A percentile compares a stretch with the other conserved stretches of the same genome.
Evolutionary conservation across 2,113 vertebrate species (phyloP).

Genomic region (Sigmodon hispidus): DNA sequence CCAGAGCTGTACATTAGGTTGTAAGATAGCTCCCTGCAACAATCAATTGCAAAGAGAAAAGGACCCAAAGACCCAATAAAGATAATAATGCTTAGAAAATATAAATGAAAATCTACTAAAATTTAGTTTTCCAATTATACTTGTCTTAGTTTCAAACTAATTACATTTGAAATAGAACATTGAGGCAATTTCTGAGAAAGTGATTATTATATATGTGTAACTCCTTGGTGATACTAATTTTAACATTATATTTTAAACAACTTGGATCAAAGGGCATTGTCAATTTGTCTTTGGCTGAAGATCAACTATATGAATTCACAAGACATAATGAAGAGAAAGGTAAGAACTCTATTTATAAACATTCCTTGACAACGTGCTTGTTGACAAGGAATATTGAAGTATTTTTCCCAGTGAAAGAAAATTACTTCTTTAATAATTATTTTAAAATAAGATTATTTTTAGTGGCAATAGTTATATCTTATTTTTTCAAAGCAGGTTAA

Average conservation of each 20-base stretch:
- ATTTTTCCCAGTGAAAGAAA: neutral
- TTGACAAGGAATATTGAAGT: neutral
- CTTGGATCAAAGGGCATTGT: neutral
- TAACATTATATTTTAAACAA: neutral
- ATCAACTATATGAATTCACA: neutral
- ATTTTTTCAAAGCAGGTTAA: neutral
- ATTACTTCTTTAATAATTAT: neutral
- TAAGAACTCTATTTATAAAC: neutral
- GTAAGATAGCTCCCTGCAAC: slow-evolving; percentile 49
- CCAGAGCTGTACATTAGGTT: slow-evolving; percentile 57
- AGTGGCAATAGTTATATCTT: neutral
- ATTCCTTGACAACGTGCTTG: neutral
- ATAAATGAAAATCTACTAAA: neutral
- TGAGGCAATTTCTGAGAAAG: too few species aligned
- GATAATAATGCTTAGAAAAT: neutral
- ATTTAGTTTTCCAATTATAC: neutral
- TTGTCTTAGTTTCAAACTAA: neutral
- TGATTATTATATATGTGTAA: neutral
- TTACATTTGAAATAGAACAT: neutral
- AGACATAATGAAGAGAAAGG: neutral
- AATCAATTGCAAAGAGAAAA: slow-evolving; percentile 17
- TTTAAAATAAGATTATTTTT: neutral
- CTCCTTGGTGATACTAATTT: neutral
- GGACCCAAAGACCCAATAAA: neutral
- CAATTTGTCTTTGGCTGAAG: neutral